A percentile compares a stretch with the other conserved stretches of the same genome.
Evolutionary conservation across 2,888 invertebrate species (phyloP).

Genomic region (Morpho helenor): DNA sequence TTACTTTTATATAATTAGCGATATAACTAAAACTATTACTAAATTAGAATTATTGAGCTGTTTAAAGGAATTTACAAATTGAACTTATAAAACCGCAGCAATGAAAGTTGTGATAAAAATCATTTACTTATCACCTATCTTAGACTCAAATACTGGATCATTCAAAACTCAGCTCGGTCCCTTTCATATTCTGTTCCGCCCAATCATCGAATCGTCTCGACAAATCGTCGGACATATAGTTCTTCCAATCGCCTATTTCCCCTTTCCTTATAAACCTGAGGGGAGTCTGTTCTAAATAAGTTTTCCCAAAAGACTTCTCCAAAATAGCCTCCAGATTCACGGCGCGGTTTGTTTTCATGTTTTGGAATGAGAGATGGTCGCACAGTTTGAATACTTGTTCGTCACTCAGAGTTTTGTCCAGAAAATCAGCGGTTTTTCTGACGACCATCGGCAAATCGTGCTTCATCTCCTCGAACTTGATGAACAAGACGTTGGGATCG

Average conservation of each 20-base stretch:
- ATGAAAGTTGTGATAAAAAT: too few species aligned
- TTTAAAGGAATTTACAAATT: too few species aligned
- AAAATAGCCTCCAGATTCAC: slow-evolving; percentile 85
- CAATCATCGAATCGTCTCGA: slow-evolving; percentile 85
- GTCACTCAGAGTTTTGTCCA: slow-evolving; percentile 82
- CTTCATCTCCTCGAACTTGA: slow-evolving; percentile 92
- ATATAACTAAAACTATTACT: too few species aligned
- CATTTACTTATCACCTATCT: too few species aligned
- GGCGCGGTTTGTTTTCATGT: slow-evolving; percentile 89
- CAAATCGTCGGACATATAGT: slow-evolving; percentile 86
- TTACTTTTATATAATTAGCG: too few species aligned
- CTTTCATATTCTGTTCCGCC: slow-evolving; percentile 80
- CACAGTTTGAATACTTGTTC: slow-evolving; percentile 83
- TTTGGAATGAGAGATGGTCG: slow-evolving; percentile 87
- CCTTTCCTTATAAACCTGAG: slow-evolving; percentile 87
- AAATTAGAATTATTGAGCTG: too few species aligned
- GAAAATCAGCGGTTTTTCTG: slow-evolving; percentile 84
- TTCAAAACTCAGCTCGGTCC: slow-evolving; percentile 81
- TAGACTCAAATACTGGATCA: slow-evolving; percentile 32
- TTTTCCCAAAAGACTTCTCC: slow-evolving; percentile 70
- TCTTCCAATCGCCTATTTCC: slow-evolving; percentile 89
- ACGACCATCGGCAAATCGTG: slow-evolving; percentile 83
- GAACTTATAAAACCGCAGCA: too few species aligned
- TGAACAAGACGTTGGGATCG: slow-evolving; percentile 85
- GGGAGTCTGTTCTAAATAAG: slow-evolving; percentile 68